phyloP scores from a whole-genome alignment of 2,888 invertebrate species.

The Drosophila differens region DNA sequence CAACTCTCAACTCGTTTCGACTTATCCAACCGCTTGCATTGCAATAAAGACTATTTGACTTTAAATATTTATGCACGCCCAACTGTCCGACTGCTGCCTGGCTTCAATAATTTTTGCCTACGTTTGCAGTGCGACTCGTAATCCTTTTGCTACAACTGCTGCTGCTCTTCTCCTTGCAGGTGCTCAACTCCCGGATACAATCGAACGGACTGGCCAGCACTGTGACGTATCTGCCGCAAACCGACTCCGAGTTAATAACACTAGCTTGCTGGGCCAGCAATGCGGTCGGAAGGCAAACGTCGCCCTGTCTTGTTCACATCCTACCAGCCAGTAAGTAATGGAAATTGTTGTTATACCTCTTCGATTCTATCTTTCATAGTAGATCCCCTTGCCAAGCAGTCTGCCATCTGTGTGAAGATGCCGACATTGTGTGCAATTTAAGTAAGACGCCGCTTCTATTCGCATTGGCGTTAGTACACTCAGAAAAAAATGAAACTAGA shows the following conservation, averaged over 20 bases:
- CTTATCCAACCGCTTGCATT: conserved; percentile 62
- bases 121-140: conserved; percentile 42
- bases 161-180: conserved; percentile 69
- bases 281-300: conserved; percentile 91
- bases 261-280: conserved; percentile 95
- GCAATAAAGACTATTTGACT: conserved; percentile 77
- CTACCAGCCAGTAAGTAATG: conserved; percentile 91
- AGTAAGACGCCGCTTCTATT: conserved; percentile 37
- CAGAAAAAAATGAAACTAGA: background rate
- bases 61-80: conserved; percentile 70
- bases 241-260: conserved; percentile 90
- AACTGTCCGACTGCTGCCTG: conserved; percentile 10
- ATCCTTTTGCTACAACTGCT: conserved; percentile 21
- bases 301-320: conserved; percentile 93
- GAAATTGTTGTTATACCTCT: conserved; percentile 17
- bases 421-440: conserved; percentile 67
- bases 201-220: conserved; percentile 87
- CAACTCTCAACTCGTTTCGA: conserved; percentile 34
- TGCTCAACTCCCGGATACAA: conserved; percentile 86
- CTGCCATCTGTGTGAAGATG: conserved; percentile 42
- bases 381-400: background rate
- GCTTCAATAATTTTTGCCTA: conserved; percentile 53
- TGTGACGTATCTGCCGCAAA: conserved; percentile 87
- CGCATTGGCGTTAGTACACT: conserved; percentile 24
- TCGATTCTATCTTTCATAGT: background rate